These are phyloP conservation scores for Enteromius radiatus DNA, from an alignment of 2,797 vertebrate genomes.

Conservation along the genomic window DNA sequence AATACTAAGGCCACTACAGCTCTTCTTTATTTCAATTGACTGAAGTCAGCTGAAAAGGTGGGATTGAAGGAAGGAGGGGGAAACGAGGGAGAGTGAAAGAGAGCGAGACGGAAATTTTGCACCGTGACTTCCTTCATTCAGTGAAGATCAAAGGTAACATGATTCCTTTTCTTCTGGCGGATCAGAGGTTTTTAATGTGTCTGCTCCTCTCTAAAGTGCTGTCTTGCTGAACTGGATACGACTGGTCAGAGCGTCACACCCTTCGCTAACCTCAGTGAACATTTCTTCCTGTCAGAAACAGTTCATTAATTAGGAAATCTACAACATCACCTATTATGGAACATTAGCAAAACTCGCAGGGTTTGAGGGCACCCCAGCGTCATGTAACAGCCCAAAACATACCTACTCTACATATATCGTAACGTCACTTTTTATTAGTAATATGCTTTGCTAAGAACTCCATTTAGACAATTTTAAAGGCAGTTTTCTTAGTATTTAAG, in stretches of 20 bases:
- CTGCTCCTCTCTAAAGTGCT: constrained; percentile 17
- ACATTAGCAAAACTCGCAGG: not conserved
- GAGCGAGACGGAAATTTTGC: constrained; percentile 36
- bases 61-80: not conserved
- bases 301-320: not conserved
- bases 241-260: constrained; percentile 30
- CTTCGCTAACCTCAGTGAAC: constrained; percentile 18
- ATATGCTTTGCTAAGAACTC: too few species aligned
- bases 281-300: constrained; percentile 28
- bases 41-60: constrained; percentile 27
- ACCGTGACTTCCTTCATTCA: constrained; percentile 41
- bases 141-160: constrained; percentile 49
- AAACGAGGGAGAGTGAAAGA: not conserved
- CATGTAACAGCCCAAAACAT: not conserved
- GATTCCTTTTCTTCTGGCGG: constrained; percentile 50
- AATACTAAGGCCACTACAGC: not conserved
- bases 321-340: not conserved
- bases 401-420: too few species aligned
- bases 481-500: too few species aligned
- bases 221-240: constrained; percentile 5
- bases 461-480: too few species aligned
- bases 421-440: too few species aligned
- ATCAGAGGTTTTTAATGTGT: constrained; percentile 46
- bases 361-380: not conserved
- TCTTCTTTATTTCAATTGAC: constrained; percentile 23